These are phyloP conservation scores for Propithecus perrieri DNA, from an alignment of 2,797 vertebrate genomes.

Conservation along the genomic window DNA sequence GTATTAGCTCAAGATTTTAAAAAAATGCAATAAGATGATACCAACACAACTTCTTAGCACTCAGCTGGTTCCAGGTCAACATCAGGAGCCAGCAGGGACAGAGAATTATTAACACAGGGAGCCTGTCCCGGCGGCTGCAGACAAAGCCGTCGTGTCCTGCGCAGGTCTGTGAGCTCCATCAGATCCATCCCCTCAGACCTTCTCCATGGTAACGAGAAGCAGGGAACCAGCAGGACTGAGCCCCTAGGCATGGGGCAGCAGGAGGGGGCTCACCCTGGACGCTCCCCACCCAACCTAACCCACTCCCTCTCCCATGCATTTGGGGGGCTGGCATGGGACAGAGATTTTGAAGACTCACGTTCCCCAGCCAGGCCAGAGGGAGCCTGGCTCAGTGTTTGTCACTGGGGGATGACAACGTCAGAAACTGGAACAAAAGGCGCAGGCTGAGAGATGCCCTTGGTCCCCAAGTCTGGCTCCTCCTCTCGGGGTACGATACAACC, in stretches of 20 bases:
- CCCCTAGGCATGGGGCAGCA: fast-evolving
- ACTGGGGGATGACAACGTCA: fast-evolving
- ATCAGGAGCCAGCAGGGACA: fast-evolving
- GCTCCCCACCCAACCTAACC: fast-evolving
- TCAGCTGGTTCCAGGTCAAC: no score
- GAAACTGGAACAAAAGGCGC: fast-evolving
- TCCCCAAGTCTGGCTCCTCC: neutral
- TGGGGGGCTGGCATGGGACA: fast-evolving
- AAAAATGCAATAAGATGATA: no score
- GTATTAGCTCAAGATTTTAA: neutral
- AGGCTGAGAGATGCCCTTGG: neutral
- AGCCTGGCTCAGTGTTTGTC: neutral
- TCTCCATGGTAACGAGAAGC: fast-evolving
- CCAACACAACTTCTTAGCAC: neutral
- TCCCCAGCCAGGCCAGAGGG: neutral
- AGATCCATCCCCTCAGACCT: neutral
- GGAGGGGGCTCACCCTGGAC: no score
- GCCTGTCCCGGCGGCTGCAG: no score
- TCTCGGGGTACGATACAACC: neutral
- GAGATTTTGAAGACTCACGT: neutral
- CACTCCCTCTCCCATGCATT: fast-evolving
- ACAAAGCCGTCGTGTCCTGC: no score
- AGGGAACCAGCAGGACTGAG: fast-evolving
- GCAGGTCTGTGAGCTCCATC: no score
- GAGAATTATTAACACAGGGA: no score